These are phyloP conservation scores for Zapornia atra DNA, from an alignment of 2,113 vertebrate species.

Conservation along the genomic window DNA sequence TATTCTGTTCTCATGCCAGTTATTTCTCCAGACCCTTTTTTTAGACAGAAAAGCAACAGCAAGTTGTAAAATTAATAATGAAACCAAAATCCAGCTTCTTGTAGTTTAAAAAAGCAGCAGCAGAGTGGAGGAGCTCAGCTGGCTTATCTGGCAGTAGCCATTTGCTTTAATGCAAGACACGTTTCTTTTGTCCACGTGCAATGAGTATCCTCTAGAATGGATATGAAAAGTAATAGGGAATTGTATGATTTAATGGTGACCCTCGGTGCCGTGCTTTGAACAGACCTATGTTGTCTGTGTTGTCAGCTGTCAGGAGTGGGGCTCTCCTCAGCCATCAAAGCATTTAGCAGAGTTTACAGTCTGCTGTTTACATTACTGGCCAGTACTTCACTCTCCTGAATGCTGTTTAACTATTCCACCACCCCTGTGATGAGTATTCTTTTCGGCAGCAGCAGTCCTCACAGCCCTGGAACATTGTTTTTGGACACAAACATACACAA, in stretches of 20 bases:
- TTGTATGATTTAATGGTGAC: slow-evolving; percentile 27
- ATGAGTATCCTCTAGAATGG: background rate
- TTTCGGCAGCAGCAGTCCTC: slow-evolving; percentile 54
- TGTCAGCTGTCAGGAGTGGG: slow-evolving; percentile 15
- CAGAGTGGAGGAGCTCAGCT: background rate
- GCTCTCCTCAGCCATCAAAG: slow-evolving; percentile 39
- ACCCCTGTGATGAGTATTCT: slow-evolving; percentile 36
- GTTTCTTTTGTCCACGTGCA: slow-evolving; percentile 11
- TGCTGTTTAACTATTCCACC: slow-evolving; percentile 29
- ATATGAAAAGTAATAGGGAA: slow-evolving; percentile 14
- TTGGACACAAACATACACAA: slow-evolving; percentile 87
- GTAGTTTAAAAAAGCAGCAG: background rate
- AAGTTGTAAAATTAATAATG: background rate
- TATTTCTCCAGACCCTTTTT: background rate
- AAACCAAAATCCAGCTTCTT: background rate
- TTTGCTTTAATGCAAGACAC: background rate
- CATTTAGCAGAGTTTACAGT: slow-evolving; percentile 33
- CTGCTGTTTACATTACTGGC: slow-evolving; percentile 38
- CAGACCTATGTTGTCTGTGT: background rate
- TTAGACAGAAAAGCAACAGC: background rate
- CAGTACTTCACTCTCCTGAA: slow-evolving; percentile 44
- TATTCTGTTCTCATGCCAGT: background rate
- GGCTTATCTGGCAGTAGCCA: background rate
- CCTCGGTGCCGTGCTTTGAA: slow-evolving; percentile 30
- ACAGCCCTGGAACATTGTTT: slow-evolving; percentile 83